Evolutionary conservation across 2,797 vertebrate genomes (phyloP), one percentile per base, ranked within the genome.

Genomic region (Gila robusta): DNA sequence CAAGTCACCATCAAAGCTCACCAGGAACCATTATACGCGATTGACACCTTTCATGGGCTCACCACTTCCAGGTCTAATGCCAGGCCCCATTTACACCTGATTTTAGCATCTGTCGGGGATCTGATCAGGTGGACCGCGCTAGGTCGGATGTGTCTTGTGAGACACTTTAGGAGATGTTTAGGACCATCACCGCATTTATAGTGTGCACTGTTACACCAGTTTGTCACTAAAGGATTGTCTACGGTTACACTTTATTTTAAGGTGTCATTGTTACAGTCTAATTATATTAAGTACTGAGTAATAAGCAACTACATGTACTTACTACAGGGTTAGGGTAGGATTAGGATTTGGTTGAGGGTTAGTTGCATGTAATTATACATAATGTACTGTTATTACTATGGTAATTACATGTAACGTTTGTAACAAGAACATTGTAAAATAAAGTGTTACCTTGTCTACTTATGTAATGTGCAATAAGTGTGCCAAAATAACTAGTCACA

Each of bases 1-100:
- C 44, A 77, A 67, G 82, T 7, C 16, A 0, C 7, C 59, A 77
- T 67, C 44, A 77, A 77, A 77, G 72, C 28, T 37, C 72, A 66
- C 8, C 44, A 52, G 26, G 23, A 83, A 37, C 21, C 44, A 66
- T 73, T 35, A 74, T 76, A 83, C 21, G 17, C 19, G 6, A 35
- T 6, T 62, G 71, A 76, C 71, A 47, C 52, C 56, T 28, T 83
- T 35, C 54, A 35, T 19, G 35, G 26, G 17, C 37, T 21, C 7
- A 35, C 32, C 32, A 17, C 52, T 54, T 70, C 35, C 69, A 72
- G 32, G 49, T 28, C 37, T 59, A 39, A 78, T 39, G 47, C 47
- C 72, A 35, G 28, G 47, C 47, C 28, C 14, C 21, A 54, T 78
- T 59, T 78, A 39, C 23, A 7, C 28, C 47, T 76, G 47, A 10